phyloP scores from a whole-genome alignment of 2,797 vertebrate genomes.

The Acipenser ruthenus region DNA sequence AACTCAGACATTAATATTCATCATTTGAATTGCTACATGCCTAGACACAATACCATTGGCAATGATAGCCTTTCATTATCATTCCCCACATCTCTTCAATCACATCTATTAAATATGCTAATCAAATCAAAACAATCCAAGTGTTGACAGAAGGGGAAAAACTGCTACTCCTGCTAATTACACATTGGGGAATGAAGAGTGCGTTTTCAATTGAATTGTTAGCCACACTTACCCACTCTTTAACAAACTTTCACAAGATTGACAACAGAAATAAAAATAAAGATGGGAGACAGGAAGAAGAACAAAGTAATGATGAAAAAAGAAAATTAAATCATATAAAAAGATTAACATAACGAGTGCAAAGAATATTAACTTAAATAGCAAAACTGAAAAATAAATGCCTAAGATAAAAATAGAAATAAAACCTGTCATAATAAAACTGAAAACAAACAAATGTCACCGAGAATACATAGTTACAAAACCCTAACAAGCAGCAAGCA shows the following conservation, averaged over 20 bases:
- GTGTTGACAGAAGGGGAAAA: constrained; percentile 66
- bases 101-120: constrained; percentile 82
- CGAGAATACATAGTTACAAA: no score
- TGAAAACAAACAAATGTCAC: no score
- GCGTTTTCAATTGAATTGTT: constrained; percentile 77
- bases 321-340: constrained; percentile 49
- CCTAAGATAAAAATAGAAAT: not conserved
- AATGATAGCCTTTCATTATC: constrained; percentile 56
- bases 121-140: constrained; percentile 79
- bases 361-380: no score
- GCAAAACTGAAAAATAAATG: constrained; percentile 10
- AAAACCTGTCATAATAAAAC: not conserved
- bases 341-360: constrained; percentile 28
- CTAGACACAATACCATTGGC: constrained; percentile 46
- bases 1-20: constrained; percentile 55
- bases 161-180: constrained; percentile 82
- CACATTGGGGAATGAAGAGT: constrained; percentile 67
- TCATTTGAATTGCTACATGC: constrained; percentile 50
- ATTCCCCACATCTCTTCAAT: constrained; percentile 62
- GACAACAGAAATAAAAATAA: constrained; percentile 66
- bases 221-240: constrained; percentile 87
- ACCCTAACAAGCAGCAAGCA: no score
- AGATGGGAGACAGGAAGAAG: constrained; percentile 55
- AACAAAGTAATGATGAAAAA: constrained; percentile 50
- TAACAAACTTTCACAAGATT: constrained; percentile 92